A percentile compares a stretch with the other conserved stretches of the same genome.
phyloP scores from a whole-genome alignment of 2,113 vertebrate genomes.

The Microtus montanus region DNA sequence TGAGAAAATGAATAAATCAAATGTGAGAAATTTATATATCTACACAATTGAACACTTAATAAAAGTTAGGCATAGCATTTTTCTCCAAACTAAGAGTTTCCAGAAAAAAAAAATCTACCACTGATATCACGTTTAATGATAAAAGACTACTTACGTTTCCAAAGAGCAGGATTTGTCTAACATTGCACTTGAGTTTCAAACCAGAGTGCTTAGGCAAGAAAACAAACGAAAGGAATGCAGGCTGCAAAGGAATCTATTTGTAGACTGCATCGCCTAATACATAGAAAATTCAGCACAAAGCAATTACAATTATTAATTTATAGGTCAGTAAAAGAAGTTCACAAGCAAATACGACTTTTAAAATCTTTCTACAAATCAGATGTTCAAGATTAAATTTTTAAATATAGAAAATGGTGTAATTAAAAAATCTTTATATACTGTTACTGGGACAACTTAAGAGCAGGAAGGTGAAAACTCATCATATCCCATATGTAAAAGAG shows the following conservation, averaged over 20 bases:
- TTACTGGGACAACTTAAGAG: neutral
- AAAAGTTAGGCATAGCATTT: neutral
- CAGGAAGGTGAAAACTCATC: neutral
- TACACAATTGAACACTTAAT: neutral
- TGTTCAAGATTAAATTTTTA: neutral
- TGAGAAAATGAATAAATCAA: neutral
- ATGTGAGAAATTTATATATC: neutral
- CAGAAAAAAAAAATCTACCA: neutral
- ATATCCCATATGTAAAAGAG: neutral
- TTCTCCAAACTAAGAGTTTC: neutral
- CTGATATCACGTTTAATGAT: neutral
- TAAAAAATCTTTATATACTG: neutral
- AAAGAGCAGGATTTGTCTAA: neutral
- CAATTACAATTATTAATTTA: neutral
- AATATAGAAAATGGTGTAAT: neutral
- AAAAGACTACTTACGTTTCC: neutral
- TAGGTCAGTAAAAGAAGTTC: neutral
- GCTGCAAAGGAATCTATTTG: neutral
- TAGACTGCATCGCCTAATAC: neutral
- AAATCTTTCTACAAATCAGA: neutral
- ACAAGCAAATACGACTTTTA: neutral
- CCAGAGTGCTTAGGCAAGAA: neutral
- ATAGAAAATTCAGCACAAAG: neutral
- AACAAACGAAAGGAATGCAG: neutral
- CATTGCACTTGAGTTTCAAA: neutral